Percentiles rank a stretch among this genome's conserved stretches.
Conservation (phyloP, 2,797 vertebrate species). For the Helostoma temminkii region DNA sequence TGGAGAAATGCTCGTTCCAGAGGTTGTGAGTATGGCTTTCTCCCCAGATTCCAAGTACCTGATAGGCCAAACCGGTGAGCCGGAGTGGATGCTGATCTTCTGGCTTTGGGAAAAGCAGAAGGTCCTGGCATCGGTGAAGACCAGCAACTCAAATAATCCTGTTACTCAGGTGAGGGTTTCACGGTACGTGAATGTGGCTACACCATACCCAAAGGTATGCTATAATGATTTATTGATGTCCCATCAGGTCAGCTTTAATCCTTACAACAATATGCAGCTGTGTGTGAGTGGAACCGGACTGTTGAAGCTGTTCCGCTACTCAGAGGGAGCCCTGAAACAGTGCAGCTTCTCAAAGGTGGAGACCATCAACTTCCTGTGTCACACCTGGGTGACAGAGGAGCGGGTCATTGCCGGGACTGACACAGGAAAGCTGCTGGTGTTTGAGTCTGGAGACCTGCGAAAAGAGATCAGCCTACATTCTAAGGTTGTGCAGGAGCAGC, state of each 20-base stretch:
- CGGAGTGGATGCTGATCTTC: conserved; percentile 86
- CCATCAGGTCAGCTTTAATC: conserved; percentile 92
- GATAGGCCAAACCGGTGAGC: conserved; percentile 86
- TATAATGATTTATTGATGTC: conserved; percentile 6
- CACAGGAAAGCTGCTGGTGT: conserved; percentile 87
- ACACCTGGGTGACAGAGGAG: conserved; percentile 89
- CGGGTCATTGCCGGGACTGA: conserved; percentile 90
- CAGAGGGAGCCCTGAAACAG: conserved; percentile 89
- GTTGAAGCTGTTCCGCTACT: conserved; percentile 90
- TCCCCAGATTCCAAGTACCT: conserved; percentile 92
- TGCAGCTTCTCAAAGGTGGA: conserved; percentile 87
- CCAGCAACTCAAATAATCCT: conserved; percentile 72
- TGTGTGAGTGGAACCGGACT: conserved; percentile 90
- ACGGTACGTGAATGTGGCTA: neutral
- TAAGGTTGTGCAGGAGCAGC: conserved; percentile 38
- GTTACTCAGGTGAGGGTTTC: conserved; percentile 86
- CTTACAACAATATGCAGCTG: conserved; percentile 89
- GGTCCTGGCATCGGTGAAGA: conserved; percentile 84
- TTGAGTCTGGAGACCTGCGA: conserved; percentile 87
- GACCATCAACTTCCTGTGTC: conserved; percentile 87
- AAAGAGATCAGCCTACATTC: conserved; percentile 82
- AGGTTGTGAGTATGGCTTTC: conserved; percentile 89
- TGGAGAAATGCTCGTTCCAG: conserved; percentile 78
- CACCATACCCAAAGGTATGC: neutral
- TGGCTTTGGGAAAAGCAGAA: conserved; percentile 96